Conservation (phyloP, 2,797 vertebrate genomes). For the Chelon auratus region DNA sequence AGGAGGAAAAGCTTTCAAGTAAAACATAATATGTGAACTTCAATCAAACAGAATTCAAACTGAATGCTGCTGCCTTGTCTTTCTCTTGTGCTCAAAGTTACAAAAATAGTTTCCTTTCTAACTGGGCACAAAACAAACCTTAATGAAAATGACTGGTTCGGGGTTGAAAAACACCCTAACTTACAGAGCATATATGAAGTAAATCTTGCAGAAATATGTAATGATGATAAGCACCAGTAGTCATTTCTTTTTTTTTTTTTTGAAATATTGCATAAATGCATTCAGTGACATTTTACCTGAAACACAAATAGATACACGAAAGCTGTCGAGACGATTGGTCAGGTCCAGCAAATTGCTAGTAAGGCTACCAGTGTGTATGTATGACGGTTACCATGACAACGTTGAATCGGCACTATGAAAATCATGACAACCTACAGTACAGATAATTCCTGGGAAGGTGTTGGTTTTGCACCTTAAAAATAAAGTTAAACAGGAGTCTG, state of each 20-base stretch:
- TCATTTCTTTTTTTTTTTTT: conserved; percentile 9
- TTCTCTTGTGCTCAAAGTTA: conserved; percentile 66
- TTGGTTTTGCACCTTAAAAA: conserved; percentile 13
- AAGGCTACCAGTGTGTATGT: conserved; percentile 40
- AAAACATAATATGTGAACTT: conserved; percentile 62
- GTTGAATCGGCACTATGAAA: conserved; percentile 11
- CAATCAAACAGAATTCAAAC: conserved; percentile 62
- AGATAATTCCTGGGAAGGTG: conserved; percentile 7
- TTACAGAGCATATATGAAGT: conserved; percentile 18
- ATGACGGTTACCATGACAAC: conserved; percentile 7
- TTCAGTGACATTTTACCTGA: conserved; percentile 64
- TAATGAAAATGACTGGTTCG: conserved; percentile 26
- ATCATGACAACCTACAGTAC: conserved; percentile 32
- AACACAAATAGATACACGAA: conserved; percentile 37
- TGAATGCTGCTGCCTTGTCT: conserved; percentile 48
- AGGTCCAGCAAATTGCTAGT: conserved; percentile 19
- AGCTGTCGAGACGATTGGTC: conserved; percentile 12
- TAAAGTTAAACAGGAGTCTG: conserved; percentile 5
- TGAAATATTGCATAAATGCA: conserved; percentile 21
- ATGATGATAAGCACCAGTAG: conserved; percentile 59
- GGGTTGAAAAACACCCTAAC: conserved; percentile 21
- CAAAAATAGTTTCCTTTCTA: conserved; percentile 49
- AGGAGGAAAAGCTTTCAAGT: conserved; percentile 65
- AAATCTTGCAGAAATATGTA: conserved; percentile 21
- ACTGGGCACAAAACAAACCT: conserved; percentile 35